Evolutionary conservation across 2,113 vertebrate genomes (phyloP), one percentile per base, ranked within the genome.

Genomic region (Microtus montanus): DNA sequence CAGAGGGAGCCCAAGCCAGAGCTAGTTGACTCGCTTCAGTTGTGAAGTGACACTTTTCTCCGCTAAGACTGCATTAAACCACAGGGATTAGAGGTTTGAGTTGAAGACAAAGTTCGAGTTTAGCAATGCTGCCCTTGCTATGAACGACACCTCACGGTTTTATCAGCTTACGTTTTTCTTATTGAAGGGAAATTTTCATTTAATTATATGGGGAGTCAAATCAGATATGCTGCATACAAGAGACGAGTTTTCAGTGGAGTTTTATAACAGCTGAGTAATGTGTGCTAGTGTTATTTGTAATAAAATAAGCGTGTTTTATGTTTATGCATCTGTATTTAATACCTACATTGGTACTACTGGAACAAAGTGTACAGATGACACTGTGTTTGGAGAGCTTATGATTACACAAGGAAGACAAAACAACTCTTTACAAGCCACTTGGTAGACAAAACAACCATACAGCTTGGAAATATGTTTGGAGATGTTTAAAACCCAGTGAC

Each of bases 31-130:
- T 7, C 6, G 41, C 83, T 90, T 93, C 66, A 41, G 75, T 12
- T 82, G 84, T 58, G 58, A 89, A 71, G 49, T 89, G 66, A 84
- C 28, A 41, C 82, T 35, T 85, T 90, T 90, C 84, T 87, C 88
- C 38, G 87, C 71, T 61, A 78, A 85, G 14, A 5, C 87, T 52
- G 66, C 15, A 85, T 58, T 70, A 54, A 92, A 89, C 84, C 61
- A 71, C 1, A 74, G 77, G 78, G 66, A 90, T 95, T 83, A 83
- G 35, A 49, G 13, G 12, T 78, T 47, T 19, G 54, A 49, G 38
- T 28, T 90, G 41, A 66, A 66, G 17, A 28, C 61, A 83, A 35
- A 30, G 33, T 14, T 64, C 41, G 7, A 44, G 61, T 85, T 90
- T 93, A 87, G 52, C 5, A 38, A 22, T 9, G 9, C 52, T 79